A percentile compares a stretch with the other conserved stretches of the same genome.
phyloP scores from a whole-genome alignment of 2,797 vertebrate species.

The Chloroceryle inda region DNA sequence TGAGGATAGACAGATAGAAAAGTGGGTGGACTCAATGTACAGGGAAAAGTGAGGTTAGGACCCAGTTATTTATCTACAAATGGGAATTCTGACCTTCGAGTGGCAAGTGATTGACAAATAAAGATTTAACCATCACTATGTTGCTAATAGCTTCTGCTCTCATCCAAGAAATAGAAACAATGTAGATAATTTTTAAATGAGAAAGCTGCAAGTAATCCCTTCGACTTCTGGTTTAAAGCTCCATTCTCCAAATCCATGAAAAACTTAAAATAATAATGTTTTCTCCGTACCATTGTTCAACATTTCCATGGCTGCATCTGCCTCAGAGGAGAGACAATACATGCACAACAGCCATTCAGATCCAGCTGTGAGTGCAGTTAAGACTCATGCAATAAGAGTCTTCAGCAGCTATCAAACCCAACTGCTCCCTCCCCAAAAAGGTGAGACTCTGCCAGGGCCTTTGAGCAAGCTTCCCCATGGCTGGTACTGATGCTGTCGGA shows the following conservation, averaged over 20 bases:
- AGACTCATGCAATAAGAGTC: background rate
- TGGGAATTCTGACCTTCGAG: background rate
- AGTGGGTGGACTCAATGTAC: background rate
- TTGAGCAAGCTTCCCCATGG: background rate
- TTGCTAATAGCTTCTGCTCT: background rate
- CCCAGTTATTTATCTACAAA: background rate
- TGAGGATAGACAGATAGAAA: background rate
- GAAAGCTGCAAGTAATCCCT: background rate
- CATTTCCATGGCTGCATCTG: background rate
- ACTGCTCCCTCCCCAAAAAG: background rate
- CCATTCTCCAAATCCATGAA: background rate
- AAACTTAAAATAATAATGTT: conserved; percentile 6
- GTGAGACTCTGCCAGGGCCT: background rate
- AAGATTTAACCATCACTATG: background rate
- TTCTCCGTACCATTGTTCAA: background rate
- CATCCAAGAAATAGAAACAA: background rate
- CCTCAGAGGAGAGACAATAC: background rate
- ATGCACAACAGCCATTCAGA: background rate
- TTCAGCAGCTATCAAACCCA: background rate
- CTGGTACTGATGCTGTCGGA: background rate
- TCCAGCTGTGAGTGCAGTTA: background rate
- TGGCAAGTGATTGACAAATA: background rate
- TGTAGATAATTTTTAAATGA: background rate
- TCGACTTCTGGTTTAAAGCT: background rate
- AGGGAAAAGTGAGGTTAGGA: background rate